A percentile compares a stretch with the other conserved stretches of the same genome.
Evolutionary conservation across 1,140 invertebrate genomes (phyloP).

Genomic region (Melipona quadrifasciata): DNA sequence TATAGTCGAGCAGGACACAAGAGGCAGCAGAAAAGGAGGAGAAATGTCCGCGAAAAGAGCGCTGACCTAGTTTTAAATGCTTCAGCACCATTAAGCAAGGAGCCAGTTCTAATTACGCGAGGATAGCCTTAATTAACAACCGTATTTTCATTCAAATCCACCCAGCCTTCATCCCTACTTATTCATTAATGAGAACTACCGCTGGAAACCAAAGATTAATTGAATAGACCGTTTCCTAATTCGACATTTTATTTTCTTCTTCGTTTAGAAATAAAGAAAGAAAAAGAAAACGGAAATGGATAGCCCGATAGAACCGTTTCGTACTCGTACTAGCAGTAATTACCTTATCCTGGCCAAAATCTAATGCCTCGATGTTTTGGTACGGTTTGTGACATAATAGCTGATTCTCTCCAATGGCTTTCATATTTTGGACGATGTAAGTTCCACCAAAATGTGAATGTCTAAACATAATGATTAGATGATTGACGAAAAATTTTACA

Average conservation of each 20-base stretch:
- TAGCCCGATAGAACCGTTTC: background rate
- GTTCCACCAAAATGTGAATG: conserved; percentile 97
- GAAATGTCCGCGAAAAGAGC: conserved; percentile 45
- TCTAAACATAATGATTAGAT: conserved; percentile 73
- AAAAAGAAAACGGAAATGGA: too few relatives aligned
- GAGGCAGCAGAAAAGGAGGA: conserved; percentile 33
- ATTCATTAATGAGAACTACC: conserved; percentile 70
- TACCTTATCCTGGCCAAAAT: conserved; percentile 90
- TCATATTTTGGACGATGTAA: conserved; percentile 95
- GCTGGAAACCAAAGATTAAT: conserved; percentile 54
- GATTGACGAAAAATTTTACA: conserved; percentile 8
- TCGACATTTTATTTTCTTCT: conserved; percentile 6
- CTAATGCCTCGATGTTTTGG: conserved; percentile 87
- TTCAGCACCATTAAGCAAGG: conserved; percentile 69
- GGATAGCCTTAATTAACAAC: conserved; percentile 77
- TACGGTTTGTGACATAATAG: conserved; percentile 94
- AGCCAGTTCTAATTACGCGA: conserved; percentile 73
- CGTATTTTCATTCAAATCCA: conserved; percentile 69
- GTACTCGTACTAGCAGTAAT: conserved; percentile 7
- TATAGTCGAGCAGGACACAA: background rate
- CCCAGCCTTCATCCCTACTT: conserved; percentile 49
- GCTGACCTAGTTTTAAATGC: conserved; percentile 72
- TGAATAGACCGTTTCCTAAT: conserved; percentile 54
- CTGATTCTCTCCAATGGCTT: conserved; percentile 93
- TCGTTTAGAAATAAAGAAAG: background rate